Percentiles rank a stretch among this genome's conserved stretches.
phyloP scores from a whole-genome alignment of 2,888 invertebrate genomes.

The Conchocele bisecta region DNA sequence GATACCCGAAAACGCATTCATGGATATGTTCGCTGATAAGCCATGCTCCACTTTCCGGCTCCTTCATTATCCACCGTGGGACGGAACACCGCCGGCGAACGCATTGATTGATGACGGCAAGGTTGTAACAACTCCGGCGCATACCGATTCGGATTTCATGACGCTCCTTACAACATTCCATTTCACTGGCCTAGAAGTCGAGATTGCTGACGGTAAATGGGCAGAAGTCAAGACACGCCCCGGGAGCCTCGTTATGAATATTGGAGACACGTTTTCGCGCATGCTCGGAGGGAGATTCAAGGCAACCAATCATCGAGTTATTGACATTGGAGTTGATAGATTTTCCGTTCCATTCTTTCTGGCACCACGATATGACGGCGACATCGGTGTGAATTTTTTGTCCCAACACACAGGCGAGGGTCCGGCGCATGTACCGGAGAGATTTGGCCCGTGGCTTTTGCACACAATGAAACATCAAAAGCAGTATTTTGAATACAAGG shows the following conservation, averaged over 20 bases:
- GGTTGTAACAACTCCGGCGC: constrained; percentile 29
- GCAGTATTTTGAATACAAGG: not conserved
- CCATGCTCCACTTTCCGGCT: constrained; percentile 49
- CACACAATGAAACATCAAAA: not conserved
- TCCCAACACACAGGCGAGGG: constrained; percentile 9
- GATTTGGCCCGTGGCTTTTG: constrained; percentile 39
- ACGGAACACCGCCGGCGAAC: constrained; percentile 1
- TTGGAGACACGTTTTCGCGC: constrained; percentile 53
- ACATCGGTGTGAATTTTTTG: constrained; percentile 37
- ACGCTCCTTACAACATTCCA: constrained; percentile 50
- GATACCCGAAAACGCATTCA: constrained; percentile 44
- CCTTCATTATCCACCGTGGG: constrained; percentile 52
- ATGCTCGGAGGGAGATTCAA: constrained; percentile 53
- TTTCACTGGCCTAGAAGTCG: constrained; percentile 52
- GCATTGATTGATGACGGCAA: constrained; percentile 31
- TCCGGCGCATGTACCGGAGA: not conserved
- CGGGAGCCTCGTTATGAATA: constrained; percentile 64
- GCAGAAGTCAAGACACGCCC: constrained; percentile 47
- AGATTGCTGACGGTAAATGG: constrained; percentile 39
- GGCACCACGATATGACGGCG: constrained; percentile 46
- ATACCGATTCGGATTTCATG: constrained; percentile 51
- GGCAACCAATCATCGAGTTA: constrained; percentile 56
- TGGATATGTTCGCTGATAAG: constrained; percentile 34
- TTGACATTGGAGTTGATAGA: constrained; percentile 48
- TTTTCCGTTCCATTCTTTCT: constrained; percentile 60